Conservation (phyloP, 2,113 vertebrate species). For the Anguilla rostrata region DNA sequence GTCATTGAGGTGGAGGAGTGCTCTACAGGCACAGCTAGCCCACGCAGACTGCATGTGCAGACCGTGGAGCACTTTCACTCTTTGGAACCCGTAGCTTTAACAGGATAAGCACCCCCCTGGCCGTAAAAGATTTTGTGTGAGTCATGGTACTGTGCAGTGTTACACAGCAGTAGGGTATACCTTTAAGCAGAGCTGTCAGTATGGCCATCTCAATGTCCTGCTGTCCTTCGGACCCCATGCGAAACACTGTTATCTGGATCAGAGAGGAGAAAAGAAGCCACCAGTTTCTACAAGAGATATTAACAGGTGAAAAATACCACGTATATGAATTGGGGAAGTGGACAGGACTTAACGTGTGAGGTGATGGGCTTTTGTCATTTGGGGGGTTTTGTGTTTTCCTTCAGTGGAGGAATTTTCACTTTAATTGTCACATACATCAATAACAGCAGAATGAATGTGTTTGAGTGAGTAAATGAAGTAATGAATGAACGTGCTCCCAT, state of each 20-base stretch:
- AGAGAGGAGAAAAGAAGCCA: conserved; percentile 26
- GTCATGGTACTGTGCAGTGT: background rate
- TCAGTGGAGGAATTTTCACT: background rate
- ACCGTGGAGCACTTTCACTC: too few relatives aligned
- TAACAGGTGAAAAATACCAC: background rate
- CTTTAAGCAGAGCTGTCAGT: conserved; percentile 95
- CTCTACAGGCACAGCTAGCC: too few relatives aligned
- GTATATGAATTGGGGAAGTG: background rate
- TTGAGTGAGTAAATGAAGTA: conserved; percentile 16
- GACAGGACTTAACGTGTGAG: background rate
- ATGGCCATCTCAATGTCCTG: conserved; percentile 98
- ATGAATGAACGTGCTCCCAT: background rate
- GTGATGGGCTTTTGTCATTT: background rate
- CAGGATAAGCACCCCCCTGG: too few relatives aligned
- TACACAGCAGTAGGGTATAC: conserved; percentile 55
- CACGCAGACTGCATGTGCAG: too few relatives aligned
- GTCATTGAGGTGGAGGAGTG: too few relatives aligned
- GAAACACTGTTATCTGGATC: conserved; percentile 90
- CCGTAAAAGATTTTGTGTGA: too few relatives aligned
- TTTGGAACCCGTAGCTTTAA: too few relatives aligned
- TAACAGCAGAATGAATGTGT: background rate
- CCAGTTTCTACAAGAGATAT: background rate
- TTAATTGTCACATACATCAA: background rate
- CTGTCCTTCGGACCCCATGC: conserved; percentile 93
- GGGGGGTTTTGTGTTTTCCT: background rate